Evolutionary conservation across 2,888 invertebrate species (phyloP).

Genomic region (Leucozona laternaria): DNA sequence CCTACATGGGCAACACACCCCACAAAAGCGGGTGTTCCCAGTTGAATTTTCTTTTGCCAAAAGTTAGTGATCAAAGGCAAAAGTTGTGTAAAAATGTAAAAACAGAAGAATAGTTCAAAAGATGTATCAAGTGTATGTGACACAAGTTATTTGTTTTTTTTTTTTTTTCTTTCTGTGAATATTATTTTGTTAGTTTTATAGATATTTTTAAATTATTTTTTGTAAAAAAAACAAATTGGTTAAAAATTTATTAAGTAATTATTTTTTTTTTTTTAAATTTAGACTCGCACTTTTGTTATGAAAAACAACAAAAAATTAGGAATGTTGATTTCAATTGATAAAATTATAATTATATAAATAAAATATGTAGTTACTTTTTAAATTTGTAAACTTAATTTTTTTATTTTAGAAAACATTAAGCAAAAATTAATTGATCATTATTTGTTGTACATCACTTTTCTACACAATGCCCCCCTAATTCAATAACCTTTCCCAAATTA

Average conservation of each 20-base stretch:
- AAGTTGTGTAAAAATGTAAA: conserved; percentile 43
- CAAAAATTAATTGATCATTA: too few species aligned
- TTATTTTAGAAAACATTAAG: too few species aligned
- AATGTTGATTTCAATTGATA: not conserved
- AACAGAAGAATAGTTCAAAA: conserved; percentile 25
- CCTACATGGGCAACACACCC: conserved; percentile 38
- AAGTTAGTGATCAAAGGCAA: conserved; percentile 64
- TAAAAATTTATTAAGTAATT: not conserved
- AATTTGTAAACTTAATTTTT: not conserved
- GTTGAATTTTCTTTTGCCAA: conserved; percentile 60
- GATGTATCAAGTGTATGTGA: conserved; percentile 49
- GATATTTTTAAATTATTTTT: not conserved
- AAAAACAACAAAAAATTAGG: not conserved
- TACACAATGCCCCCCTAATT: too few species aligned
- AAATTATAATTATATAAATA: conserved; percentile 13
- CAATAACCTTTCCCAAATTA: too few species aligned
- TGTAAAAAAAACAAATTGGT: not conserved
- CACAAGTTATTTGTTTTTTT: conserved; percentile 31
- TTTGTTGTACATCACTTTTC: too few species aligned
- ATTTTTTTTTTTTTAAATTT: not conserved
- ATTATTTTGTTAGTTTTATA: not conserved
- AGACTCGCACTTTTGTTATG: not conserved
- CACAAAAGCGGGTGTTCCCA: conserved; percentile 23
- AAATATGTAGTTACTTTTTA: conserved; percentile 7
- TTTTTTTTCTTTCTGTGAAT: conserved; percentile 20